These are phyloP conservation scores for Poeciliopsis turrubarensis DNA, from an alignment of 2,113 vertebrate species.

Conservation along the genomic window DNA sequence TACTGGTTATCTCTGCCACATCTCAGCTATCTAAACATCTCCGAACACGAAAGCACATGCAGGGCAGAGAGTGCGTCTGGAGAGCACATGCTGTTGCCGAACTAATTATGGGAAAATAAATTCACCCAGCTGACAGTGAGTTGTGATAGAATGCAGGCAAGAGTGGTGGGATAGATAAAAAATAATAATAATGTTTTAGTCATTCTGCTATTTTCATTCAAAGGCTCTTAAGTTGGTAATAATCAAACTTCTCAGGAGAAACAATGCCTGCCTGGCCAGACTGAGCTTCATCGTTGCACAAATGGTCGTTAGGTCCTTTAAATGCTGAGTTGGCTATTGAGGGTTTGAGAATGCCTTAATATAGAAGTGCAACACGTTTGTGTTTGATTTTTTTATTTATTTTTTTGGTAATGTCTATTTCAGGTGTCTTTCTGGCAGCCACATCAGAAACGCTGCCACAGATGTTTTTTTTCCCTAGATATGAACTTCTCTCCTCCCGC, in stretches of 20 bases:
- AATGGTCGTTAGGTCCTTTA: constrained; percentile 43
- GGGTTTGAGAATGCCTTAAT: constrained; percentile 64
- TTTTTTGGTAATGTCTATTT: constrained; percentile 71
- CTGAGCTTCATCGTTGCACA: constrained; percentile 50
- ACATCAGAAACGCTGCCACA: constrained; percentile 62
- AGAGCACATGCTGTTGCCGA: constrained; percentile 68
- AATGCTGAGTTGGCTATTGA: constrained; percentile 42
- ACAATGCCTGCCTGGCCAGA: constrained; percentile 37
- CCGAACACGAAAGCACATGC: constrained; percentile 60
- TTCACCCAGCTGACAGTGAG: constrained; percentile 48
- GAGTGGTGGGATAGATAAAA: constrained; percentile 12
- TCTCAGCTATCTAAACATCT: constrained; percentile 68
- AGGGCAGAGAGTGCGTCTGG: constrained; percentile 55
- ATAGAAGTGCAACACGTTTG: constrained; percentile 45
- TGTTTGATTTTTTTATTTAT: constrained; percentile 39
- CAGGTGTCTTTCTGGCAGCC: constrained; percentile 72
- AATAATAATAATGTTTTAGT: not conserved
- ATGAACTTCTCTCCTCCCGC: not conserved
- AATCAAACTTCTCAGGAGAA: constrained; percentile 23
- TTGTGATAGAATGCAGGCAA: constrained; percentile 51
- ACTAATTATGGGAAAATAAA: constrained; percentile 71
- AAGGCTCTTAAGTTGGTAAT: constrained; percentile 35
- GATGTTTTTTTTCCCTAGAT: constrained; percentile 41
- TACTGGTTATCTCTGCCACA: constrained; percentile 70
- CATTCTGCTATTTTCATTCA: constrained; percentile 35